A percentile compares a stretch with the other conserved stretches of the same genome.
Evolutionary conservation across 2,797 vertebrate species (phyloP).

Genomic region (Sitta carolinensis): DNA sequence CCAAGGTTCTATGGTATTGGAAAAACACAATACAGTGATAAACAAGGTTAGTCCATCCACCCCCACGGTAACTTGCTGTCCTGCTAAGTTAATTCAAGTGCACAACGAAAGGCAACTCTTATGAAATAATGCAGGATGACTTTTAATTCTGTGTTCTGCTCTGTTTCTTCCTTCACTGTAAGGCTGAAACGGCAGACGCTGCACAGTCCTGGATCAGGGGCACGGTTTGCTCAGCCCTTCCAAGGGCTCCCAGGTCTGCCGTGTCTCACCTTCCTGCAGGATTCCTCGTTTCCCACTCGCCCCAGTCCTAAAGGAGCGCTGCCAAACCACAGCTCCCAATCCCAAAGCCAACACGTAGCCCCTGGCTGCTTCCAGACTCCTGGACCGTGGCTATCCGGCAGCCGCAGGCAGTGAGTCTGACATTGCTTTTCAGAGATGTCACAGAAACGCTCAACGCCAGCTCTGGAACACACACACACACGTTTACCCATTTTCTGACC

Average conservation of each 20-base stretch:
- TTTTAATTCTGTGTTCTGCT: not conserved
- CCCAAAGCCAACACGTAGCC: rapidly evolving
- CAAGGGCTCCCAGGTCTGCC: not conserved
- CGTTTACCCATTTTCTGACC: not conserved
- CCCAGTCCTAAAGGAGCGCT: not conserved
- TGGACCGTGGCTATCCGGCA: not conserved
- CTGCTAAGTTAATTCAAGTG: not conserved
- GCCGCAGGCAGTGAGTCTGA: not conserved
- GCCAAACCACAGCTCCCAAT: not conserved
- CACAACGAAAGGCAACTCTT: not conserved
- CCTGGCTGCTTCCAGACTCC: not conserved
- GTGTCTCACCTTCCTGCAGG: not conserved
- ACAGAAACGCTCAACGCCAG: not conserved
- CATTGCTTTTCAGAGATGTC: not conserved
- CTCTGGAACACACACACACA: not conserved
- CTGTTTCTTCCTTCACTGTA: not conserved
- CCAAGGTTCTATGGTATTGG: not conserved
- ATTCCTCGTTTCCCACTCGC: not conserved
- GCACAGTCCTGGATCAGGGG: not conserved
- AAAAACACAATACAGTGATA: not conserved
- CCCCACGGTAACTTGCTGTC: not conserved
- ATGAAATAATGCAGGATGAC: not conserved
- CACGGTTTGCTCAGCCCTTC: not conserved
- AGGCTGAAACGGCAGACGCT: not conserved
- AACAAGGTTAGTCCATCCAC: not conserved